phyloP scores from a whole-genome alignment of 2,888 invertebrate genomes.

The Helleia helle region DNA sequence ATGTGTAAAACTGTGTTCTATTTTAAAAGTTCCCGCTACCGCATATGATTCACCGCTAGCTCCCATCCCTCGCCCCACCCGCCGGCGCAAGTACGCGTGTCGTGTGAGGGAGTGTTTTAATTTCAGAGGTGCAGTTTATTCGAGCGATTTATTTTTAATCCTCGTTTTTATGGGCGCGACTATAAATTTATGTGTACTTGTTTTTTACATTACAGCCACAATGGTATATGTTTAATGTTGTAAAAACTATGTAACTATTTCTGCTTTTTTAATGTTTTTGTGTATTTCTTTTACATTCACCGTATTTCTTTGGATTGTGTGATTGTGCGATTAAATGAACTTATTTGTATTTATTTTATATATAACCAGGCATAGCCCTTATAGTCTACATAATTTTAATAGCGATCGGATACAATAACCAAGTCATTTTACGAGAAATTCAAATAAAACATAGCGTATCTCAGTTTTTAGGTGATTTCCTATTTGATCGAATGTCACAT shows the following conservation, averaged over 20 bases:
- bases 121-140: slow-evolving; percentile 74
- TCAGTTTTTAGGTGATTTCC: too few relatives aligned
- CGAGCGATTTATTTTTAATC: slow-evolving; percentile 75
- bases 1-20: too few relatives aligned
- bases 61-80: slow-evolving; percentile 24
- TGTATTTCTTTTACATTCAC: slow-evolving; percentile 1
- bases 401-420: too few relatives aligned
- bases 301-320: too few relatives aligned
- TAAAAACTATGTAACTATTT: slow-evolving; percentile 12
- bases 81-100: slow-evolving; percentile 56
- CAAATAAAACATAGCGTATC: too few relatives aligned
- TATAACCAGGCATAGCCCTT: too few relatives aligned
- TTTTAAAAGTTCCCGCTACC: too few relatives aligned
- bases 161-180: slow-evolving; percentile 68
- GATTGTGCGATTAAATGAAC: too few relatives aligned
- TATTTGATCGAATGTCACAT: too few relatives aligned
- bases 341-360: too few relatives aligned
- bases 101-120: slow-evolving; percentile 71
- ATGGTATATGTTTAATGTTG: slow-evolving; percentile 24
- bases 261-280: slow-evolving; percentile 11
- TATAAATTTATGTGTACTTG: slow-evolving; percentile 67
- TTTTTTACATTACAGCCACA: slow-evolving; percentile 37
- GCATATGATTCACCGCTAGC: slow-evolving; percentile 22
- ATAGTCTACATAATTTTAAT: too few relatives aligned
- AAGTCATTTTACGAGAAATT: too few relatives aligned